Evolutionary conservation across 2,797 vertebrate species (phyloP), one percentile per base, ranked within the genome.

Genomic region (Pagetopsis macropterus): DNA sequence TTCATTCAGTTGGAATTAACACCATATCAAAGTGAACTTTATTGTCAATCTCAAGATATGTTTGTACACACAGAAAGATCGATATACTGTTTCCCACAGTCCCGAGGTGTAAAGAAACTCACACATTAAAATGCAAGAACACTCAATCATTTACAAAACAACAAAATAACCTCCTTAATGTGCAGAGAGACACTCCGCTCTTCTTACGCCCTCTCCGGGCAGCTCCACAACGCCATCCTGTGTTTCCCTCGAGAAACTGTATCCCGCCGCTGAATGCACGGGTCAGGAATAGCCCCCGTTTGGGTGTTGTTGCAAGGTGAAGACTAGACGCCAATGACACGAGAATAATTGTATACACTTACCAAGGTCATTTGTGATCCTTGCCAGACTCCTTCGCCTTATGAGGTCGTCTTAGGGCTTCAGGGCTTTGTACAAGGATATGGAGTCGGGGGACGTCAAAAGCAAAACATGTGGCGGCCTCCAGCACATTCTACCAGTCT

Each of bases 241-340:
- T 84, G 87, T 94, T 94, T 79, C 56, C 90, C 89, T 89, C 90
- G 83, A 88, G 89, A 89, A 95, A 91, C 88, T 87, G 84, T 93
- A 92, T 92, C 91, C 89, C 92, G 87, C 77, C 94, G 91, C 90
- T 94, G 91, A 88, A 82, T 91, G 88, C 93, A 89, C 84, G 59
- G 85, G 92, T 93, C 79, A 84, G 92, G 86, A 93, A 95, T 95
- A 94, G 90, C 91, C 93, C 85, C 88, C 90, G 89, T 87, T 92
- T 92, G 89, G 91, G 68, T 94, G 92, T 92, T 94, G 91, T 92
- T 94, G 85, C 86, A 87, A 76, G 89, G 92, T 88, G 87, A 89
- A 86, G 89, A 92, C 89, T 83, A 75, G 80, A 87, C 76, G 87
- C 90, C 84, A 84, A 92, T 76, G 79, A 72, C 72, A 82, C 72